Evolutionary conservation across 1,140 invertebrate species (phyloP).

Genomic region (Chironomus tepperi): DNA sequence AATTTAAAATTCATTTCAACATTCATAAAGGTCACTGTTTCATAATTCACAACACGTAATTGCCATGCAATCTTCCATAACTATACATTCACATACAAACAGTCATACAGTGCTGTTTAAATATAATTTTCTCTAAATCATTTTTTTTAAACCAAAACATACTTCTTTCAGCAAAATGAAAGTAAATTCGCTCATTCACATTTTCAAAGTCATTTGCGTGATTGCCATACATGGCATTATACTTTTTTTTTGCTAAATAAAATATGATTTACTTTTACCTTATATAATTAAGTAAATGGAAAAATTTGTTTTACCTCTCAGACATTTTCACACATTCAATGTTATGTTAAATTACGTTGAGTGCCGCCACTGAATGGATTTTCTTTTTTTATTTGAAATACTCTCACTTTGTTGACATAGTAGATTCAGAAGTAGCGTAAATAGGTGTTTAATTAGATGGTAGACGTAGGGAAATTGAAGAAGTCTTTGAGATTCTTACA

Average conservation of each 20-base stretch:
- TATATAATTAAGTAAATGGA: slow-evolving; percentile 4
- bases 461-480: too few relatives aligned
- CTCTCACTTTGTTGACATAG: too few relatives aligned
- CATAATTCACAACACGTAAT: not conserved
- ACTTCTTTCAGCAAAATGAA: not conserved
- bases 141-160: not conserved
- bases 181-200: not conserved
- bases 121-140: slow-evolving; percentile 2
- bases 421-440: too few relatives aligned
- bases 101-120: not conserved
- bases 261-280: not conserved
- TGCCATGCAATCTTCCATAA: slow-evolving; percentile 6
- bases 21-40: not conserved
- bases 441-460: too few relatives aligned
- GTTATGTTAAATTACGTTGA: not conserved
- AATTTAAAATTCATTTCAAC: not conserved
- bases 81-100: slow-evolving; percentile 1
- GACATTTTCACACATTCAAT: not conserved
- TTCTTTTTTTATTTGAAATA: too few relatives aligned
- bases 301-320: not conserved
- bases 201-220: not conserved
- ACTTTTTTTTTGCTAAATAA: too few relatives aligned
- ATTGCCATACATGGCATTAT: not conserved
- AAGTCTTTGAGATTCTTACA: too few relatives aligned
- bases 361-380: not conserved